phyloP scores from a whole-genome alignment of 2,888 invertebrate genomes.

The Vesta saturnalis region DNA sequence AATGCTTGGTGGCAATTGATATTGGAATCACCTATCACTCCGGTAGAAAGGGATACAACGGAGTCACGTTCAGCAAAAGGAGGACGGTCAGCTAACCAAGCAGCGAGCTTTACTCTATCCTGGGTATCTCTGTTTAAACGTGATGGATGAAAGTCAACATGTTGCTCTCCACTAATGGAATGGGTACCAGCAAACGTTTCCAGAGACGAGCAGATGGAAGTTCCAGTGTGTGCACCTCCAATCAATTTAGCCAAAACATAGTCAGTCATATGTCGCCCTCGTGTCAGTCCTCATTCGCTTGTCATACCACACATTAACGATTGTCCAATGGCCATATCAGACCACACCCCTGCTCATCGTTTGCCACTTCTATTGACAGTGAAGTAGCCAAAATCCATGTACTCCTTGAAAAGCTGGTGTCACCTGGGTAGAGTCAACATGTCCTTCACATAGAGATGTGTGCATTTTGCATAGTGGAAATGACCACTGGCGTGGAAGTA shows the following conservation, averaged over 20 bases:
- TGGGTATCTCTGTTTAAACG: not conserved
- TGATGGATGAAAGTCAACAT: not conserved
- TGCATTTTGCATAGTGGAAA: not conserved
- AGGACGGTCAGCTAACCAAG: not conserved
- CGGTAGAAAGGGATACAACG: not conserved
- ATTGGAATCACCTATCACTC: not conserved
- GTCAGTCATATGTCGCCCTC: not conserved
- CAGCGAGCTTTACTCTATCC: not conserved
- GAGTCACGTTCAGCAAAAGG: conserved; percentile 2
- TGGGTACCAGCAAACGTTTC: not conserved
- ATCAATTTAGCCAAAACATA: conserved; percentile 6
- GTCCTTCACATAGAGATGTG: conserved; percentile 8
- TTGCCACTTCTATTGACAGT: not conserved
- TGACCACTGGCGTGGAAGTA: not conserved
- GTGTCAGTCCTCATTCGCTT: conserved; percentile 6
- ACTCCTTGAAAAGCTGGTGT: not conserved
- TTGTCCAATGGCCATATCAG: conserved; percentile 10
- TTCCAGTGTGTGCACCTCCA: not conserved
- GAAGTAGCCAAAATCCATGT: conserved; percentile 5
- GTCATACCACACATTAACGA: not conserved
- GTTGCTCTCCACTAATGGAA: not conserved
- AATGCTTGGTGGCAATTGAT: too few species aligned
- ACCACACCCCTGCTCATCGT: not conserved
- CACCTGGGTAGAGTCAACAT: not conserved
- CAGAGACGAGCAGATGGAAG: not conserved